Percentiles rank a stretch among this genome's conserved stretches.
phyloP scores from a whole-genome alignment of 1,140 invertebrate genomes.

The Campoletis sonorensis region DNA sequence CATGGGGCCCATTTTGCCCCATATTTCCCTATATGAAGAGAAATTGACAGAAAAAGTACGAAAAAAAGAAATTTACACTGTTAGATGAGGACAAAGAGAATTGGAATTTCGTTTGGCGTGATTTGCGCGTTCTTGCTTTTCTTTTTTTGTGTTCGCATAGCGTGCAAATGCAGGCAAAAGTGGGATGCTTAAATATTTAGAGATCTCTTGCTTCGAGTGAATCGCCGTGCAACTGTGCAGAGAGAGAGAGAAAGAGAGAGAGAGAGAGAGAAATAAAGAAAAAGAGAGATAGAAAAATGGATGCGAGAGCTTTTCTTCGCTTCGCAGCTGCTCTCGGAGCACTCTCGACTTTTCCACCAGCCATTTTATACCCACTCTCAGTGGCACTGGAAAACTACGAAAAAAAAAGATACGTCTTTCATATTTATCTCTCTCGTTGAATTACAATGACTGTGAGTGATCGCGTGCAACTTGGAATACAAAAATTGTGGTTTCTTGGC shows the following conservation, averaged over 20 bases:
- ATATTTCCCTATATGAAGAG: too few relatives aligned
- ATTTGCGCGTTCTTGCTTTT: constrained; percentile 40
- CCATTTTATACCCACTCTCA: constrained; percentile 20
- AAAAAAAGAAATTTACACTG: not conserved
- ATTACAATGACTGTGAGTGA: constrained; percentile 20
- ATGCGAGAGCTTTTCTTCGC: constrained; percentile 38
- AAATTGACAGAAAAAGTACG: too few relatives aligned
- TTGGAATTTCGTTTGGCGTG: constrained; percentile 8
- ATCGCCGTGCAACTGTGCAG: not conserved
- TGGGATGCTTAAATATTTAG: constrained; percentile 36
- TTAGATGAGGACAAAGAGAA: not conserved
- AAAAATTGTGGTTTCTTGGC: constrained; percentile 14
- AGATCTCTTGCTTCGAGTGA: constrained; percentile 26
- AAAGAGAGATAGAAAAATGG: constrained; percentile 9
- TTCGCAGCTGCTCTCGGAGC: constrained; percentile 33
- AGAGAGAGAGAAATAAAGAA: not conserved
- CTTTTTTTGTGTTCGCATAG: constrained; percentile 32
- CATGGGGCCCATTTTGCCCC: too few relatives aligned
- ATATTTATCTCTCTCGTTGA: constrained; percentile 37
- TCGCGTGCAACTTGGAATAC: not conserved
- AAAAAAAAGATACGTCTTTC: constrained; percentile 13
- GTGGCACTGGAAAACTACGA: constrained; percentile 18
- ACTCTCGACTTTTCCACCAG: constrained; percentile 39
- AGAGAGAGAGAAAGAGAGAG: not conserved
- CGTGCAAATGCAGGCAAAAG: constrained; percentile 26